Conservation (phyloP, 37 sponge, comb jelly and placozoan species). For the Halisarca cf. caerulea region DNA sequence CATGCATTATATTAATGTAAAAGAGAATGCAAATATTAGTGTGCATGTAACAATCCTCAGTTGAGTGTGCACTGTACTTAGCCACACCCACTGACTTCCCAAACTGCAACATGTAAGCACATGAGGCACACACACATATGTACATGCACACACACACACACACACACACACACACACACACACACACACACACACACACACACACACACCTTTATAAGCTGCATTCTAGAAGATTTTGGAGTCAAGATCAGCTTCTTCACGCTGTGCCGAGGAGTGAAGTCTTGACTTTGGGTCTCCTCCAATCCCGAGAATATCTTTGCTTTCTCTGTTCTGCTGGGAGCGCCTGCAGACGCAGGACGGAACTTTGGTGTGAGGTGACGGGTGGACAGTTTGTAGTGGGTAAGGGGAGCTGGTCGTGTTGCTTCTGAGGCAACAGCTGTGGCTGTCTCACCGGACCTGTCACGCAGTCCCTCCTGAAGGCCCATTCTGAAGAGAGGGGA, state of each 20-base stretch:
- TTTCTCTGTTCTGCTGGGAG: conserved; percentile 51
- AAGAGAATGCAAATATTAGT: not conserved
- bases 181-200: too few species aligned
- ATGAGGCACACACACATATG: not conserved
- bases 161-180: not conserved
- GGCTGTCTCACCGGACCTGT: conserved; percentile 26
- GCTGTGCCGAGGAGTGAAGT: conserved; percentile 70
- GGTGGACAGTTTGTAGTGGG: conserved; percentile 78
- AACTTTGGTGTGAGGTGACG: conserved; percentile 46
- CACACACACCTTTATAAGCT: conserved; percentile 30
- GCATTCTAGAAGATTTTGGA: conserved; percentile 42
- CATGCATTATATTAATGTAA: not conserved
- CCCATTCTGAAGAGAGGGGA: conserved; percentile 90
- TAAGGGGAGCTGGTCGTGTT: conserved; percentile 19
- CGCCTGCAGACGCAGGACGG: conserved; percentile 46
- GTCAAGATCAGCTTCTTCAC: conserved; percentile 71
- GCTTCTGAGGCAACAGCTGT: conserved; percentile 37
- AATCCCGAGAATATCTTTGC: conserved; percentile 67
- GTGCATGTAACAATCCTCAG: too few species aligned
- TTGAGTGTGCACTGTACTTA: too few species aligned
- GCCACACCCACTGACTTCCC: too few species aligned
- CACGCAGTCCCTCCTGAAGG: conserved; percentile 52
- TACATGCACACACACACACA: not conserved
- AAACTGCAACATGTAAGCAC: too few species aligned
- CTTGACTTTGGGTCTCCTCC: conserved; percentile 38